These are phyloP conservation scores for Lycaena phlaeas DNA, from an alignment of 2,888 invertebrate genomes.

Conservation along the genomic window DNA sequence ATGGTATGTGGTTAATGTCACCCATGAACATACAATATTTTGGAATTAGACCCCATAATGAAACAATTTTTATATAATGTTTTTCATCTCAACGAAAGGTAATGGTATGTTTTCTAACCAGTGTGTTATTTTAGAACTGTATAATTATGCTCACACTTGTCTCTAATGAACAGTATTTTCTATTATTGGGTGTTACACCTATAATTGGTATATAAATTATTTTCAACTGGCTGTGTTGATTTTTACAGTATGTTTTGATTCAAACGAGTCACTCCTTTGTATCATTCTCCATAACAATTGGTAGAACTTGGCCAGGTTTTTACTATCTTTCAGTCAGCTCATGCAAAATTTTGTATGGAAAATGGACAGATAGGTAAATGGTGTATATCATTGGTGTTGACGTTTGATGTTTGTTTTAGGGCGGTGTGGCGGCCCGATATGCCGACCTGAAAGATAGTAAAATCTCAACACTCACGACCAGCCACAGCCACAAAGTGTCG, in stretches of 20 bases:
- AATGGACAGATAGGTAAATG: slow-evolving; percentile 31
- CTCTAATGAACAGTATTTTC: too few species aligned
- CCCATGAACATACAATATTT: too few species aligned
- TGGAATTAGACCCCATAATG: too few species aligned
- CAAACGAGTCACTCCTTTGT: slow-evolving; percentile 31
- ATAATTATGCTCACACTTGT: too few species aligned
- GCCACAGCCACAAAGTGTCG: slow-evolving; percentile 93
- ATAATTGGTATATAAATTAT: too few species aligned
- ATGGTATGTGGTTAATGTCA: too few species aligned
- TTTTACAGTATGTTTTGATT: slow-evolving; percentile 1
- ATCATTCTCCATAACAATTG: slow-evolving; percentile 32
- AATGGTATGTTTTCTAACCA: too few species aligned
- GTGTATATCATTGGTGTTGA: slow-evolving; percentile 14
- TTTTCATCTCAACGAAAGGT: too few species aligned
- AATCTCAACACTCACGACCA: slow-evolving; percentile 87
- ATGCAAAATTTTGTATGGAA: slow-evolving; percentile 20
- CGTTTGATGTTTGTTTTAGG: slow-evolving; percentile 57
- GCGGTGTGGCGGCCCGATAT: slow-evolving; percentile 82
- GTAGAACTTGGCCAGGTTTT: slow-evolving; percentile 66
- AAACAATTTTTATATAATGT: too few species aligned
- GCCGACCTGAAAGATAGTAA: slow-evolving; percentile 92
- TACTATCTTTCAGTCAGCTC: slow-evolving; percentile 74
- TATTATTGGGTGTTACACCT: too few species aligned
- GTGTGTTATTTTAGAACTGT: too few species aligned
- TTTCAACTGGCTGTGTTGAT: background rate